Conservation (phyloP, 2,797 vertebrate species). For the Enteromius mattozi region DNA sequence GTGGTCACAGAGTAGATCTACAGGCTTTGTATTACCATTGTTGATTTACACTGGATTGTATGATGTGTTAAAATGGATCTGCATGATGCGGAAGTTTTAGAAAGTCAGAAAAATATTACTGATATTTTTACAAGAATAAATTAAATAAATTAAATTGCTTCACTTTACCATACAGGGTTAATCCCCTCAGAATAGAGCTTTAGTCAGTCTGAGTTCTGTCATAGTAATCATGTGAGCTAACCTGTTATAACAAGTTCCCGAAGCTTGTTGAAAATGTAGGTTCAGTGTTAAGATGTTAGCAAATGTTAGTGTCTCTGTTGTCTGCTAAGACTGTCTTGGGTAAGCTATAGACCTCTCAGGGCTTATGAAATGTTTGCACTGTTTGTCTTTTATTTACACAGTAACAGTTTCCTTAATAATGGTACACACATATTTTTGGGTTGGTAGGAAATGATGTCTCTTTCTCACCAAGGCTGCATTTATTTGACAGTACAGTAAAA, state of each 20-base stretch:
- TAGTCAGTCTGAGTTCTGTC: background rate
- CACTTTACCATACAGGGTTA: background rate
- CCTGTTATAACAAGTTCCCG: slow-evolving; percentile 29
- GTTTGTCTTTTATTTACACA: background rate
- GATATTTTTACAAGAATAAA: background rate
- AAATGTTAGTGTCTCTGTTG: background rate
- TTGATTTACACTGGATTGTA: background rate
- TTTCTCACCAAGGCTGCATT: background rate
- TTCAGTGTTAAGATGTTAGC: slow-evolving; percentile 9
- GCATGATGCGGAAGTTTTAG: background rate
- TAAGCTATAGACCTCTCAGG: background rate
- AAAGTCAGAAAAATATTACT: background rate
- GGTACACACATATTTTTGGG: background rate
- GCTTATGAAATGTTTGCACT: background rate
- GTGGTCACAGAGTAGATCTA: background rate
- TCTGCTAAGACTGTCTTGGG: background rate
- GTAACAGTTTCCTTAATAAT: background rate
- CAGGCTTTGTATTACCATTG: background rate
- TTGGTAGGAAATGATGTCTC: background rate
- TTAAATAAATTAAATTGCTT: background rate
- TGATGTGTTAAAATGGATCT: background rate
- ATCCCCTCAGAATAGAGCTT: background rate
- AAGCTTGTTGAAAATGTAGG: slow-evolving; percentile 2
- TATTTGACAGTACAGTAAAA: background rate
- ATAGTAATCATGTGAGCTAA: slow-evolving; percentile 1